Conservation (phyloP, 1,140 invertebrate species). For the Idris sp. region DNA sequence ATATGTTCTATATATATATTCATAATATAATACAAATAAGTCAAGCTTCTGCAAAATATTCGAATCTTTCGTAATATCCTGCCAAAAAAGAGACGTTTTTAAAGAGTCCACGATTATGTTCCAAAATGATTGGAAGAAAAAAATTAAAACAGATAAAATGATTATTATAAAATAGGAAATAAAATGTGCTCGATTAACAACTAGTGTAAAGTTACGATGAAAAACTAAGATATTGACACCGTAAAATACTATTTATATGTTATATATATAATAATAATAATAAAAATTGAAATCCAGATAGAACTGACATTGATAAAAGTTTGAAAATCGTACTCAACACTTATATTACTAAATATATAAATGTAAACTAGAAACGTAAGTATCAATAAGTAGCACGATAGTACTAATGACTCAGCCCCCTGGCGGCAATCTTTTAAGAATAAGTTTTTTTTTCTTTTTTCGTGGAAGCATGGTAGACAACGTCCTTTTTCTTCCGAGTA, state of each 20-base stretch:
- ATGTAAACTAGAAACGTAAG: conserved; percentile 59
- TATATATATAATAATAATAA: no score
- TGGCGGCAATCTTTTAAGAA: conserved; percentile 29
- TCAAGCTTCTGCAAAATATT: conserved; percentile 63
- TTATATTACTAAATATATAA: conserved; percentile 46
- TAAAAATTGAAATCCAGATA: conserved; percentile 7
- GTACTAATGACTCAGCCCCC: conserved; percentile 58
- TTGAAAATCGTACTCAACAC: conserved; percentile 46
- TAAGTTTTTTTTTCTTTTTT: no score
- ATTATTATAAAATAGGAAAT: no score
- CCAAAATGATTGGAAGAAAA: conserved; percentile 38
- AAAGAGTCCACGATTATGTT: conserved; percentile 17
- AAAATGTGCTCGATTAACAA: conserved; percentile 29
- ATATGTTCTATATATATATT: no score
- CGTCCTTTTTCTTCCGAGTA: conserved; percentile 27
- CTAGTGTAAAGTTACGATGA: conserved; percentile 18
- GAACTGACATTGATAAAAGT: conserved; percentile 40
- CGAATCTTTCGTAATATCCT: conserved; percentile 30
- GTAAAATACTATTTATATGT: no score
- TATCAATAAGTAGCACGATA: conserved; percentile 58
- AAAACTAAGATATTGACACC: no score
- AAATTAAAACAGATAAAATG: neutral
- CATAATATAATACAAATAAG: conserved; percentile 54
- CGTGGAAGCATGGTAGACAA: conserved; percentile 60
- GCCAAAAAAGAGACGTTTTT: conserved; percentile 26